phyloP scores from a whole-genome alignment of 2,888 invertebrate species.

The Drosophila basisetae region DNA sequence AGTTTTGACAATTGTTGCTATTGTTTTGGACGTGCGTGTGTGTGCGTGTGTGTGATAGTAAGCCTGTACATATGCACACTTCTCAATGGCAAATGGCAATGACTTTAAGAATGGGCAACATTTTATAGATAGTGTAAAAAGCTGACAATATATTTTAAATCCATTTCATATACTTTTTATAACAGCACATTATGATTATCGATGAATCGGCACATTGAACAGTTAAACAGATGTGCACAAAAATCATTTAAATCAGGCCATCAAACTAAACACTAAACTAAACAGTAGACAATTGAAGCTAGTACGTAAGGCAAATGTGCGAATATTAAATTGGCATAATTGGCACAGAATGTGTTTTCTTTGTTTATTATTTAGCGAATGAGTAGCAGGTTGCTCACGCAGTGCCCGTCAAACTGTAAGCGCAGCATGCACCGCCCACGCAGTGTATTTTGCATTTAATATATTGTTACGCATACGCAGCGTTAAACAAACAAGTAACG shows the following conservation, averaged over 20 bases:
- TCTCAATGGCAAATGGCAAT: constrained; percentile 10
- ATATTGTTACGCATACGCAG: constrained; percentile 67
- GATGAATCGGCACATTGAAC: not conserved
- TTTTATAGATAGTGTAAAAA: not conserved
- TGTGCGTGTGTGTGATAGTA: constrained; percentile 16
- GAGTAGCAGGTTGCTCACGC: constrained; percentile 1
- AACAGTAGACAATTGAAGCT: constrained; percentile 3
- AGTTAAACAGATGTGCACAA: not conserved
- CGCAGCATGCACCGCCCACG: constrained; percentile 33
- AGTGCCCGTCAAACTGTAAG: constrained; percentile 41
- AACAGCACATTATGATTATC: not conserved
- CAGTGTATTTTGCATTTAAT: constrained; percentile 35
- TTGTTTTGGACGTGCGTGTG: constrained; percentile 7
- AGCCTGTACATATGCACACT: not conserved
- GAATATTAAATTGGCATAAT: constrained; percentile 21
- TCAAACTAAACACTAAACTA: not conserved
- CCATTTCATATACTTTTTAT: not conserved
- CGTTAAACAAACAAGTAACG: constrained; percentile 46
- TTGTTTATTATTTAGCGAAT: constrained; percentile 27
- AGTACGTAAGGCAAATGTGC: constrained; percentile 14
- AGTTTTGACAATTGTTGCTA: not conserved
- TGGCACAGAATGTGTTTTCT: constrained; percentile 45
- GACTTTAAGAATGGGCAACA: not conserved
- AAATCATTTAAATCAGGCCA: not conserved
- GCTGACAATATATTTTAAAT: not conserved